A percentile compares a stretch with the other conserved stretches of the same genome.
phyloP scores from a whole-genome alignment of 2,888 invertebrate species.

The Hylaea fasciaria region DNA sequence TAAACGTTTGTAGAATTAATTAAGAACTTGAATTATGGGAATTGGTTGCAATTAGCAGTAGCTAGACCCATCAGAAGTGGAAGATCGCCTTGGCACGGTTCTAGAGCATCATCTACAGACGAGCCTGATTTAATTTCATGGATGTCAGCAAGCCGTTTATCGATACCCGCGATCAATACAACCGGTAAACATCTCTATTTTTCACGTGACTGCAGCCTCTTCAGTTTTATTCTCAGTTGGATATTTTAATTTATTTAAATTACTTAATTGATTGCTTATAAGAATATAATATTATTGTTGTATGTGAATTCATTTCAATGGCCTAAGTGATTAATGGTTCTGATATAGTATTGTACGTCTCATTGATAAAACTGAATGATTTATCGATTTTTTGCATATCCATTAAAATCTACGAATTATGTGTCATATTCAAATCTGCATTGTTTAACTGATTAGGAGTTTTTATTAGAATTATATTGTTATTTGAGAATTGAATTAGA shows the following conservation, averaged over 20 bases:
- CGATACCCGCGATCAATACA: conserved; percentile 1
- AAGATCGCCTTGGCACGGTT: conserved; percentile 70
- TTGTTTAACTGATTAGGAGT: conserved; percentile 17
- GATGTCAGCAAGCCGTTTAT: conserved; percentile 1
- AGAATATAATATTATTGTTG: conserved; percentile 3
- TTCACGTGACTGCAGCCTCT: neutral
- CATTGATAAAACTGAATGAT: conserved; percentile 28
- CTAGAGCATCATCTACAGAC: conserved; percentile 47
- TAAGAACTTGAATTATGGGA: conserved; percentile 44
- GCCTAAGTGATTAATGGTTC: conserved; percentile 8
- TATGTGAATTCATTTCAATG: conserved; percentile 13
- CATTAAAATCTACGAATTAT: neutral
- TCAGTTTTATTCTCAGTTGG: neutral
- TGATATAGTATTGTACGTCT: conserved; percentile 16
- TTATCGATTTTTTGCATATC: neutral
- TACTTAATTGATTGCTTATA: neutral
- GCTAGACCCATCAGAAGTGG: conserved; percentile 57
- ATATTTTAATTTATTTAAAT: too few species aligned
- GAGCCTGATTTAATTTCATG: conserved; percentile 37
- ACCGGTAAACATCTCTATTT: too few species aligned
- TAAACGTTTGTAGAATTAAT: conserved; percentile 20
- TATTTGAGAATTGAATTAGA: conserved; percentile 5
- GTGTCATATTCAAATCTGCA: too few species aligned
- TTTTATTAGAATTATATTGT: neutral
- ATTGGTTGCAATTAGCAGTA: conserved; percentile 52